Percentiles rank a stretch among this genome's conserved stretches.
phyloP scores from a whole-genome alignment of 2,113 vertebrate species.

The Stictonetta naevosa region DNA sequence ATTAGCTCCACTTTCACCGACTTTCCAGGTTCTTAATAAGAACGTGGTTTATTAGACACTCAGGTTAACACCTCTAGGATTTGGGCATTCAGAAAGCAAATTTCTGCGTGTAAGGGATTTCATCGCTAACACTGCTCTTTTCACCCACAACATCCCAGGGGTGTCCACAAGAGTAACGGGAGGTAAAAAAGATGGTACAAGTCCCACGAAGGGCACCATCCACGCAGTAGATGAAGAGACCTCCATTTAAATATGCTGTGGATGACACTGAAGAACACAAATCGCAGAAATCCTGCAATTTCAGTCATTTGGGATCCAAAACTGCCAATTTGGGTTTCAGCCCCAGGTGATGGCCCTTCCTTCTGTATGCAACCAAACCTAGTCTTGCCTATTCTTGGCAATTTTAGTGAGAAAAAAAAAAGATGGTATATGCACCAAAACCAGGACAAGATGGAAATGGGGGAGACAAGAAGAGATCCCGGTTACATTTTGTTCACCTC shows the following conservation, averaged over 20 bases:
- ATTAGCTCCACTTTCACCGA: neutral
- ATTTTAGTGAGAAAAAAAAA: neutral
- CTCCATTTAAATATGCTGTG: neutral
- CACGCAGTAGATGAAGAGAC: neutral
- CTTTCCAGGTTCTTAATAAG: neutral
- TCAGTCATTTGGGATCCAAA: neutral
- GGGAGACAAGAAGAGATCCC: neutral
- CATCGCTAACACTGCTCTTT: neutral
- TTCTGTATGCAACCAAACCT: neutral
- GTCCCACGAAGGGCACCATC: neutral
- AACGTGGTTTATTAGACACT: neutral
- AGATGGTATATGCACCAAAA: neutral
- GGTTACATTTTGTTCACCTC: neutral
- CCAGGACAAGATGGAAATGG: neutral
- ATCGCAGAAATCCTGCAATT: neutral
- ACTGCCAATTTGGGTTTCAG: neutral
- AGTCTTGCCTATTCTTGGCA: neutral
- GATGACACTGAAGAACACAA: neutral
- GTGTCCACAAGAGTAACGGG: neutral
- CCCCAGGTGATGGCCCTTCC: neutral
- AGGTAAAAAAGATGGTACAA: neutral
- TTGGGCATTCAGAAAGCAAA: neutral
- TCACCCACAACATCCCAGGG: neutral
- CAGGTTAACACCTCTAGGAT: neutral
- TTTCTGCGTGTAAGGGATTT: rapidly evolving